Percentiles rank a stretch among this genome's conserved stretches.
Conservation (phyloP, 2,797 vertebrate genomes). For the Amphiprion clarkii region DNA sequence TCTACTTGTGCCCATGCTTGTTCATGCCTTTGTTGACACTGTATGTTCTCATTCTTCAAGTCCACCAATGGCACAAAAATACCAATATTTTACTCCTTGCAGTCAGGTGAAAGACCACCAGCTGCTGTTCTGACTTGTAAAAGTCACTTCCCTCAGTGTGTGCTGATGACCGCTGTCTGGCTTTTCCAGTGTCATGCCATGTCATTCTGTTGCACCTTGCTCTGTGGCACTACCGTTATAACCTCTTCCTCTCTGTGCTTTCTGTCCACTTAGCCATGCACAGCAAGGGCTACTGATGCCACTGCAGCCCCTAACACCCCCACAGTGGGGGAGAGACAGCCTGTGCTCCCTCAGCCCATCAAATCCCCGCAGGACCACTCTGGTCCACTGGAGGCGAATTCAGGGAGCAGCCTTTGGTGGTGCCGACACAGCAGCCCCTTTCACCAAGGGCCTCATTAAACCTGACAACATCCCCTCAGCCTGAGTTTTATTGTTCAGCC, state of each 20-base stretch:
- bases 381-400: conserved; percentile 76
- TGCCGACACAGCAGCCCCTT: conserved; percentile 76
- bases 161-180: neutral
- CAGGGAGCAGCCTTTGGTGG: conserved; percentile 77
- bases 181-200: conserved; percentile 10
- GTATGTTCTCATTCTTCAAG: conserved; percentile 40
- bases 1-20: conserved; percentile 43
- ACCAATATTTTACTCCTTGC: conserved; percentile 43
- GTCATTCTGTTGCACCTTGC: conserved; percentile 28
- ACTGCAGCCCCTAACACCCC: conserved; percentile 58
- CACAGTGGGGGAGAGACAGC: conserved; percentile 64
- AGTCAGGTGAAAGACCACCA: conserved; percentile 49
- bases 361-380: conserved; percentile 77
- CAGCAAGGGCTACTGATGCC: conserved; percentile 70
- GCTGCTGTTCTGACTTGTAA: conserved; percentile 37
- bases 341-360: conserved; percentile 72
- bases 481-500: conserved; percentile 73
- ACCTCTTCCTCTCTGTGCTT: conserved; percentile 53
- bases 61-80: neutral
- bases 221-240: conserved; percentile 45
- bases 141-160: conserved; percentile 3
- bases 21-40: conserved; percentile 41
- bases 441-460: conserved; percentile 79
- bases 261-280: conserved; percentile 57
- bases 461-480: conserved; percentile 73